phyloP scores from a whole-genome alignment of 2,113 vertebrate species.

The Oryzias javanicus region DNA sequence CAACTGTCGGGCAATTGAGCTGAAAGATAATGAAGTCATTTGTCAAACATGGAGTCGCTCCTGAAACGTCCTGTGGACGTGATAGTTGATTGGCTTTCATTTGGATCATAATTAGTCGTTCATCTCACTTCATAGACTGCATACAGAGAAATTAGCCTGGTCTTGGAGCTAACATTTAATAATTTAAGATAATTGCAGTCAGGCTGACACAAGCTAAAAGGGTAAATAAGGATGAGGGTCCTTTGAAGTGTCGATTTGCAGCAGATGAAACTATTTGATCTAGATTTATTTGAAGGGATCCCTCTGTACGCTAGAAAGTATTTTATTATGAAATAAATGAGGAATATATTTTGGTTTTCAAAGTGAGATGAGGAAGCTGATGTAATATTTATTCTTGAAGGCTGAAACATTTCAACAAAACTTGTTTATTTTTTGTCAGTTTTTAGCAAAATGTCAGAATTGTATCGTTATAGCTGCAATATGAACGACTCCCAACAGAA shows the following conservation, averaged over 20 bases:
- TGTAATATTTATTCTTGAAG: too few species aligned
- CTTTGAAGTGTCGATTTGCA: conserved; percentile 13
- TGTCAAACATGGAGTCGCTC: conserved; percentile 48
- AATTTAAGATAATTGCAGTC: conserved; percentile 3
- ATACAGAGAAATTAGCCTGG: not conserved
- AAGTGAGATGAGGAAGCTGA: too few species aligned
- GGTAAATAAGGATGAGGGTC: not conserved
- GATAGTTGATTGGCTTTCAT: conserved; percentile 44
- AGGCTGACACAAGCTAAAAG: conserved; percentile 6
- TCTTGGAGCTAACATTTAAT: conserved; percentile 1
- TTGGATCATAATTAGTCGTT: conserved; percentile 42
- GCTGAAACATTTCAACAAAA: too few species aligned
- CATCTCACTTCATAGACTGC: conserved; percentile 2
- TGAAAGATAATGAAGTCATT: conserved; percentile 60
- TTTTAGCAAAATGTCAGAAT: too few species aligned
- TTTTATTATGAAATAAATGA: too few species aligned
- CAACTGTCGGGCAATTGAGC: conserved; percentile 18
- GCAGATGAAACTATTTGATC: not conserved
- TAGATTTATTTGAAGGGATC: too few species aligned
- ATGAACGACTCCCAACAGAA: too few species aligned
- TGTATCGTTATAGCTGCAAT: too few species aligned
- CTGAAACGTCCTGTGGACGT: conserved; percentile 32
- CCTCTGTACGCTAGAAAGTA: too few species aligned
- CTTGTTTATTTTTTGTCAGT: too few species aligned
- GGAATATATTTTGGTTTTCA: too few species aligned